Base-by-base conservation (phyloP, 2,888 invertebrate genomes). In the Adineta ricciae region DNA sequence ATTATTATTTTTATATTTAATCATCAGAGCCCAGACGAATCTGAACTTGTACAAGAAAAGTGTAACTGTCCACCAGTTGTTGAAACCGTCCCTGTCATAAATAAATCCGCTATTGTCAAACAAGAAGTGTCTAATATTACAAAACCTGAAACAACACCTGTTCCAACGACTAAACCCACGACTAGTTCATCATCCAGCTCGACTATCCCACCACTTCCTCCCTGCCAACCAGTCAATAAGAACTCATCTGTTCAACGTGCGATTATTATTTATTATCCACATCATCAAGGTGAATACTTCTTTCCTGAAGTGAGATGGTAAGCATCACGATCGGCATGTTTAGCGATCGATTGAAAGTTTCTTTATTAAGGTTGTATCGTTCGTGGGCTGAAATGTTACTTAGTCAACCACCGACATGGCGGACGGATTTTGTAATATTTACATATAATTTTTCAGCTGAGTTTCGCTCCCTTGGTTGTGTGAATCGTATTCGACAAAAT, bases 281-380 rank as follows among this genome's bases (percentile, higher is more conserved):
- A 78, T 78, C 78, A 78, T 78, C 78, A 78, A 78, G 14, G 41
- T n/a, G 78, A 78, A 41, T 78, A 78, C 41, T 78, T 78, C 11
- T 78, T 78, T 78, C 78, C 78, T 2, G 78, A 78, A 78, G n/a
- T 78, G 7, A 21, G 78, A 78, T 78, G 78, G 78, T 64, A 64
- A 19, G 19, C 27, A 49, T 49, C 49, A 49, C 14, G n/a, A n/a
- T n/a, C n/a, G n/a, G n/a, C n/a, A n/a, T n/a, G n/a, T n/a, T 50
- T 16, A 50, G 14, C 19, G 2, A 50, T 9, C 11, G 2, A 50
- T 50, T 50, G 2, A 9, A 50, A 50, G 19, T 50, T 50, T 14
- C 24, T 27, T 16, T 64, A 16, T 64, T 64, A 19, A 64, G 64
- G 64, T n/a, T 78, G 11, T 78, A 78, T 78, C 78, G 78, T 41